Percentiles rank a stretch among this genome's conserved stretches.
Conservation (phyloP, 2,888 invertebrate genomes). For the Cephus pulcher region DNA sequence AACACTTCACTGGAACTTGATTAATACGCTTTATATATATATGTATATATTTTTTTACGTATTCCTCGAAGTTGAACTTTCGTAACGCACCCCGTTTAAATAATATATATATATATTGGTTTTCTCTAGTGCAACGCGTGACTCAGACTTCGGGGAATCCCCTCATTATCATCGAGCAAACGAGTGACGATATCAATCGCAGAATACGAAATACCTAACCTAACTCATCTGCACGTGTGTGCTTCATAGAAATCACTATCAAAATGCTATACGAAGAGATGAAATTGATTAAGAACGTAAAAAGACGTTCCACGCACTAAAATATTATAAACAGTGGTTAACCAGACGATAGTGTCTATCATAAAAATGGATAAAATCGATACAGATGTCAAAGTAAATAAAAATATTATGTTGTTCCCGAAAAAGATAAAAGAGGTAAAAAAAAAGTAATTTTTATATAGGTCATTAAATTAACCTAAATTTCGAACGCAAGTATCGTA, state of each 20-base stretch:
- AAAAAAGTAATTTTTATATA: neutral
- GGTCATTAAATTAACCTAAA: neutral
- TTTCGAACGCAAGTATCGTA: neutral
- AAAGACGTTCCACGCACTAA: neutral
- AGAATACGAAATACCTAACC: constrained; percentile 12
- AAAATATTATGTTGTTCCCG: neutral
- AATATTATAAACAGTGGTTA: neutral
- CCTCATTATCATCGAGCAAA: constrained; percentile 17
- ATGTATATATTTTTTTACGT: neutral
- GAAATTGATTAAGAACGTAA: neutral
- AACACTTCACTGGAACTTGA: neutral
- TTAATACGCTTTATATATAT: neutral
- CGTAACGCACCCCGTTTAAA: neutral
- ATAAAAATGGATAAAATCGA: neutral
- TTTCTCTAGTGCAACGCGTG: neutral
- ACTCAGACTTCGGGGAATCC: constrained; percentile 13
- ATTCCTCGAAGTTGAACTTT: neutral
- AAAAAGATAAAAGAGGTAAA: neutral
- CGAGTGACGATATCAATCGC: constrained; percentile 14
- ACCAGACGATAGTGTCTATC: neutral
- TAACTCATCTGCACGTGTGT: neutral
- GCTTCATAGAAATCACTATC: neutral
- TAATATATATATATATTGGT: neutral
- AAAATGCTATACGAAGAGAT: neutral
- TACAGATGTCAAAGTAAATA: neutral